Conservation (phyloP, 2,888 invertebrate genomes). For the Athetis lepigone region DNA sequence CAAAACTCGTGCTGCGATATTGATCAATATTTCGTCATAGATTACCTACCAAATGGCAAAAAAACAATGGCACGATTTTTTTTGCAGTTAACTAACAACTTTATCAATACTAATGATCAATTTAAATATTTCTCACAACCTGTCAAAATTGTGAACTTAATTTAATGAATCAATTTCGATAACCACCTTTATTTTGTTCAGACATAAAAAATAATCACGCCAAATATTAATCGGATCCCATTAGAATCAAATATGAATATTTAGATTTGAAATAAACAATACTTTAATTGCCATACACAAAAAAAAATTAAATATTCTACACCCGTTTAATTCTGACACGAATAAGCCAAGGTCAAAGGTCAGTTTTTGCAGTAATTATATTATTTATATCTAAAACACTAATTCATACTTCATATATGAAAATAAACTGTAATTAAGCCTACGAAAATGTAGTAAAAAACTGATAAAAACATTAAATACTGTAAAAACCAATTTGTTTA, state of each 20-base stretch:
- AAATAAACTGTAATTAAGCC: conserved; percentile 44
- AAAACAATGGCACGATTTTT: conserved; percentile 37
- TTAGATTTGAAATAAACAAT: conserved; percentile 43
- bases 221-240: conserved; percentile 29
- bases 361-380: conserved; percentile 29
- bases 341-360: conserved; percentile 4
- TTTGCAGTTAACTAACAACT: conserved; percentile 26
- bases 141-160: conserved; percentile 47
- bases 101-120: conserved; percentile 36
- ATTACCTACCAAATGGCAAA: conserved; percentile 7
- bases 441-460: conserved; percentile 27
- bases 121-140: conserved; percentile 48
- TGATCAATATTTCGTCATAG: conserved; percentile 13
- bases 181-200: conserved; percentile 24
- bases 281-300: conserved; percentile 19
- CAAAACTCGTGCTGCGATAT: conserved; percentile 30
- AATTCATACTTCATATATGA: conserved; percentile 30
- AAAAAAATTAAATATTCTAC: conserved; percentile 21
- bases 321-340: conserved; percentile 25
- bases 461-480: conserved; percentile 21
- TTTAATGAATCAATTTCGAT: conserved; percentile 23
- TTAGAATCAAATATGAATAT: conserved; percentile 45
- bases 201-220: conserved; percentile 42
- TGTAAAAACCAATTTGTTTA: conserved; percentile 1
- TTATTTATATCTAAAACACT: conserved; percentile 36